Base-by-base conservation (phyloP, 2,888 invertebrate species). In the Nesidiocoris tenuis region DNA sequence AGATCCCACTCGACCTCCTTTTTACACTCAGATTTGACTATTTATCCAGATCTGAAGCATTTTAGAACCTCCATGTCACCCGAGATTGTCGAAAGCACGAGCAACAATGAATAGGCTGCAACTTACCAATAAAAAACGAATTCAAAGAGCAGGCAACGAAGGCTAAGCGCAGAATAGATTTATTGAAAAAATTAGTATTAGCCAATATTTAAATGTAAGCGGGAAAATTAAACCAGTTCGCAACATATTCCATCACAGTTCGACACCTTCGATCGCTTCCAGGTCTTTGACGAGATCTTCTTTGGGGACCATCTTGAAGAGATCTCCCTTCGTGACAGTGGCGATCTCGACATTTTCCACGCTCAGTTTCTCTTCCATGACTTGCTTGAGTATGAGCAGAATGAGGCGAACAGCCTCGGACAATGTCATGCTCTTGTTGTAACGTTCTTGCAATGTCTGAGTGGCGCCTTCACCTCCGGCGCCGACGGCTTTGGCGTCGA, bases 381-480 rank as follows among this genome's bases (percentile, higher is more conserved):
- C 98, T 85, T 99, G 98, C 84, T 99, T 99, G 21, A 99, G 86
- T 81, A 98, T 98, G 12, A 93, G 94, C 74, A 99, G 86, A 0
- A 96, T 92, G 16, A 94, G 86, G 82, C 94, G 95, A 78, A 94
- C 91, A 0, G 98, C 98, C 86, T 98, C 98, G 79, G 91, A 90
- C 68, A 99, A 84, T 0, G 94, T 95, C 93, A 99, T 78, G 22
- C 68, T 65, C 59, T 76, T 77, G 61, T 75, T 75, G 71, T 78
- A 78, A 19, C 67, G 61, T 83, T 91, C 91, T 82, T 91, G 89
- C 63, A 91, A 85, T 82, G 96, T 95, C 84, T 99, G 98, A 84
- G 99, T 98, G 65, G 99, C 99, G 0, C 98, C 99, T 85, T 99
- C 99, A 80, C 96, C 96, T 54, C 98, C 99, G 0, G 99, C 98